Evolutionary conservation across 1,140 invertebrate genomes (phyloP).

Genomic region (Apis laboriosa): DNA sequence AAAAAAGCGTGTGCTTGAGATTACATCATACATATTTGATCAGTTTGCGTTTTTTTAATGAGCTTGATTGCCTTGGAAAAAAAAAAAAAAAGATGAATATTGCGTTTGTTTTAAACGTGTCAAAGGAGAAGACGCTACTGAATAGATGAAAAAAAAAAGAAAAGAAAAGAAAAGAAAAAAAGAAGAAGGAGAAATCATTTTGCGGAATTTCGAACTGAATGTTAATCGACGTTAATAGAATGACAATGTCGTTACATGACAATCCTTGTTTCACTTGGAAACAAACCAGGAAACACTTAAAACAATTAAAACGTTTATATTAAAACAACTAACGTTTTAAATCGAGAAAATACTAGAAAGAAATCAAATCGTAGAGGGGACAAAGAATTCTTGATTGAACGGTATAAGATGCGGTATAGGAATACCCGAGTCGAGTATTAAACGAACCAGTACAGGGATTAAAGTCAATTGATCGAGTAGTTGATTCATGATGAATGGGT

Average conservation of each 20-base stretch:
- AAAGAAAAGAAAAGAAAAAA: not conserved
- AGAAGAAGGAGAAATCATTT: not conserved
- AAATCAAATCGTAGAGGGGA: not conserved
- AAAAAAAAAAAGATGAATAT: not conserved
- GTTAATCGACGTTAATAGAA: constrained; percentile 25
- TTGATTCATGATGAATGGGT: not conserved
- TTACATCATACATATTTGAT: constrained; percentile 55
- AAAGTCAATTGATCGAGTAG: not conserved
- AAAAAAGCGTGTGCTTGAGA: constrained; percentile 13
- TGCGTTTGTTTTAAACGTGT: not conserved
- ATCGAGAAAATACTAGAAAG: no score
- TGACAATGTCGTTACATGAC: not conserved
- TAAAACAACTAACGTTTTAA: no score
- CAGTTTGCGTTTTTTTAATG: constrained; percentile 22
- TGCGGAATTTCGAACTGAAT: not conserved
- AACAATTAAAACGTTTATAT: not conserved
- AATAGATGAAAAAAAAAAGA: not conserved
- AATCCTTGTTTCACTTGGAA: not conserved
- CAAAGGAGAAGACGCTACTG: no score
- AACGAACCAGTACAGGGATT: not conserved
- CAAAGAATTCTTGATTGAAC: not conserved
- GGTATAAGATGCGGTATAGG: not conserved
- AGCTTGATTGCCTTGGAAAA: not conserved
- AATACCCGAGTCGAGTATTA: not conserved
- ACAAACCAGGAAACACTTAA: not conserved